Conservation (phyloP, 2,113 vertebrate genomes). For the Kryptolebias marmoratus region DNA sequence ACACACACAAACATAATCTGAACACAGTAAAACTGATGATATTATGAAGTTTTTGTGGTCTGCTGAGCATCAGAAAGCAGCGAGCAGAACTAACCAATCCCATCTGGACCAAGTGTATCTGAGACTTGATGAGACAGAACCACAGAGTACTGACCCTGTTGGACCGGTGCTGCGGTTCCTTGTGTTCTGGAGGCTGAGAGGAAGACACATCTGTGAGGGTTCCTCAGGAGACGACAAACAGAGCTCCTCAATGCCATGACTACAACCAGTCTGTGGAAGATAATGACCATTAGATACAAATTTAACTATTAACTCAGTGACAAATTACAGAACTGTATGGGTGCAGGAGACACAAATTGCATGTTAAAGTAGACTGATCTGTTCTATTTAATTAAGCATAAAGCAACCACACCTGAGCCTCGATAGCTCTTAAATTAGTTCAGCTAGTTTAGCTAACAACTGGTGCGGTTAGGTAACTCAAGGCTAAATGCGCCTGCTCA, state of each 20-base stretch:
- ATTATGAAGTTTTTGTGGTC: too few relatives aligned
- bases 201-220: slow-evolving; percentile 56
- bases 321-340: too few relatives aligned
- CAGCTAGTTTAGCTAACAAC: slow-evolving; percentile 17
- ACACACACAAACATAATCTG: too few relatives aligned
- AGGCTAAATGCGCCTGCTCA: slow-evolving; percentile 36
- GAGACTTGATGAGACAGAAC: not conserved
- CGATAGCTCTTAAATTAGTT: not conserved
- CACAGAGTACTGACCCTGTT: slow-evolving; percentile 45
- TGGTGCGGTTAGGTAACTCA: not conserved
- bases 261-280: slow-evolving; percentile 8
- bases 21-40: too few relatives aligned
- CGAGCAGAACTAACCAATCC: too few relatives aligned
- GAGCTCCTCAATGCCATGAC: slow-evolving; percentile 78
- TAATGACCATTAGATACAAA: not conserved
- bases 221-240: slow-evolving; percentile 61
- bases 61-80: too few relatives aligned
- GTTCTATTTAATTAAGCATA: too few relatives aligned
- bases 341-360: too few relatives aligned
- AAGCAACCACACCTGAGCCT: too few relatives aligned
- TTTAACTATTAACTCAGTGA: too few relatives aligned
- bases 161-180: slow-evolving; percentile 60
- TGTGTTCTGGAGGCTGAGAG: slow-evolving; percentile 65
- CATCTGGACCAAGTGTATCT: not conserved
- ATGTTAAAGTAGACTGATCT: too few relatives aligned